Base-by-base conservation (phyloP, 2,113 vertebrate species). In the Corythoichthys haematopterus region DNA sequence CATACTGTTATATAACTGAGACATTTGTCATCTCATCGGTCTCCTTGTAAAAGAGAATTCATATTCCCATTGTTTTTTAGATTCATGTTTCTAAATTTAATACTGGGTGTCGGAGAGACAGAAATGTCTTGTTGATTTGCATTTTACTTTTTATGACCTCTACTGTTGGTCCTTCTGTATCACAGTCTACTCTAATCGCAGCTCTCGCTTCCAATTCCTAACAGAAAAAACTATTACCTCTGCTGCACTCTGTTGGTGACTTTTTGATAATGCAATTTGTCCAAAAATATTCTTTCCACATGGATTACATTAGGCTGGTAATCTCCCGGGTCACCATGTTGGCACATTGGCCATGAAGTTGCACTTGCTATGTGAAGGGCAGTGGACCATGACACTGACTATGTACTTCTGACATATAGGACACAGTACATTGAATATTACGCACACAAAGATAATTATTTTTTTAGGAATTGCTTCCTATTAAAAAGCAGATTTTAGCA, bases 1-100 rank as follows among this genome's bases (percentile, higher is more conserved):
- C 74, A 72, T 64, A 50, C 69, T 52, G 14, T 87, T 87, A 84
- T 72, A 68, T 81, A 84, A 86, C 78, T 0, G 6, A 71, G 69
- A 77, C 70, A 68, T 11, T 75, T 71, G 66, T 62, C 57, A 65
- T 68, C 58, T 65, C 51, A 65, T 67, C 65, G 37, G 45, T 70
- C 64, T 59, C 11, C 40, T 62, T 69, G 14, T 53, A n/a, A 60
- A 56, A 65, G 74, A 40, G 55, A 12, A 37, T 61, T 43, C 69
- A 61, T 8, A 58, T 46, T 75, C 33, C 71, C 2, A 5, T 16
- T 10, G 2, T 47, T 28, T 55, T 28, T 43, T 15, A 55, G 68
- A 64, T 58, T 48, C 1, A 0, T 52, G 15, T 66, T 38, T 48
- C 13, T 63, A 20, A 36, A 46, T 40, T 14, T 5, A 47, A 37